phyloP scores from a whole-genome alignment of 1,140 invertebrate species.

The Dryas iulia region DNA sequence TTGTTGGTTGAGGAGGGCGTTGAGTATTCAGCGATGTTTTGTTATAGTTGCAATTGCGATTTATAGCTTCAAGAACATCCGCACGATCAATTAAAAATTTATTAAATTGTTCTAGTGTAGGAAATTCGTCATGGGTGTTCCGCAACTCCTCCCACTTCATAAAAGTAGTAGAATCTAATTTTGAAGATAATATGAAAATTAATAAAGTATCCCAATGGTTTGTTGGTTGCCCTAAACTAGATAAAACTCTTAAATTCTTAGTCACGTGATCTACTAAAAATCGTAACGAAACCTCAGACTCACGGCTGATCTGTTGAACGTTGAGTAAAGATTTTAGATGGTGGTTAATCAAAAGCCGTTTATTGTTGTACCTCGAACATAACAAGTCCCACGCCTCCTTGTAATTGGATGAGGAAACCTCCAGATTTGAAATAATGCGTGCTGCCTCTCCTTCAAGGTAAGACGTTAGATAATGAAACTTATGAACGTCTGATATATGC shows the following conservation, averaged over 20 bases:
- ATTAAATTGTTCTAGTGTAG: constrained; percentile 26
- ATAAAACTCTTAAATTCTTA: constrained; percentile 25
- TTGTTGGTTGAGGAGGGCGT: constrained; percentile 1
- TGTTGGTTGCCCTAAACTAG: constrained; percentile 20
- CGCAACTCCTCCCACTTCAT: constrained; percentile 34
- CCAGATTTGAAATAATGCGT: constrained; percentile 33
- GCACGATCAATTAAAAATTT: constrained; percentile 35
- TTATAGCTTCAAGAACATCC: constrained; percentile 33
- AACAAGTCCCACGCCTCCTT: constrained; percentile 40
- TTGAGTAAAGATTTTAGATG: too few species aligned
- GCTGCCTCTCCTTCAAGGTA: constrained; percentile 39
- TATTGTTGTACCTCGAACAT: too few species aligned
- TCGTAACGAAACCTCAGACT: constrained; percentile 6
- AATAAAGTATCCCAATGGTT: constrained; percentile 22
- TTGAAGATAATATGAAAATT: constrained; percentile 11
- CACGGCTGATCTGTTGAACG: too few species aligned
- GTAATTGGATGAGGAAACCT: constrained; percentile 41
- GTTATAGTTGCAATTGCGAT: constrained; percentile 14
- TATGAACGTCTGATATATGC: constrained; percentile 39
- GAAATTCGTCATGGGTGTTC: constrained; percentile 10
- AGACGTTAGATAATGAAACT: constrained; percentile 47
- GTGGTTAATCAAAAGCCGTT: too few species aligned
- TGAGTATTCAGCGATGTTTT: constrained; percentile 8
- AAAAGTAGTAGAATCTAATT: constrained; percentile 17
- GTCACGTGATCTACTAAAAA: constrained; percentile 33